Percentiles rank a stretch among this genome's conserved stretches.
phyloP scores from a whole-genome alignment of 2,797 vertebrate genomes.

The Syngnathus rostellatus region DNA sequence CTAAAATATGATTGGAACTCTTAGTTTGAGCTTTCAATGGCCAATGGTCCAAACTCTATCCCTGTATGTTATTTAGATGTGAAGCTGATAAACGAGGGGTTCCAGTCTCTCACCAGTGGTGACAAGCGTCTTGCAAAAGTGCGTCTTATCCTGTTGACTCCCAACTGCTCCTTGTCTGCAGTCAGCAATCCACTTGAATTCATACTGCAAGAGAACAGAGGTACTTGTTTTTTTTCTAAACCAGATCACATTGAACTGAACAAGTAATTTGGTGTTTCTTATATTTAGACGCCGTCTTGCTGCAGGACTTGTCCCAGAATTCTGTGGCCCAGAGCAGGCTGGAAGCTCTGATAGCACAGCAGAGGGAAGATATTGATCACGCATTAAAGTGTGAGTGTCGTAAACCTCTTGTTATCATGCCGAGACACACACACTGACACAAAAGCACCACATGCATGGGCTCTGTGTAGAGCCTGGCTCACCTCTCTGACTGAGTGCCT shows the following conservation, averaged over 20 bases:
- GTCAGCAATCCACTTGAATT: slow-evolving; percentile 81
- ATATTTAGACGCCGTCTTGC: slow-evolving; percentile 71
- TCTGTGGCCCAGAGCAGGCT: slow-evolving; percentile 75
- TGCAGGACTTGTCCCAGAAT: slow-evolving; percentile 77
- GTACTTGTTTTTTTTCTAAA: slow-evolving; percentile 44
- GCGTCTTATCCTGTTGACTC: slow-evolving; percentile 75
- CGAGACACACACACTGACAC: slow-evolving; percentile 4
- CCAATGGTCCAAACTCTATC: not conserved
- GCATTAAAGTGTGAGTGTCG: slow-evolving; percentile 78
- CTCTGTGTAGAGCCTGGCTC: slow-evolving; percentile 16
- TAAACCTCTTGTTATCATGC: slow-evolving; percentile 21
- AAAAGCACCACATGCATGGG: slow-evolving; percentile 1
- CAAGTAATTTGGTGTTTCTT: not conserved
- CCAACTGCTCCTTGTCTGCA: slow-evolving; percentile 79
- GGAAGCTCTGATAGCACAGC: slow-evolving; percentile 68
- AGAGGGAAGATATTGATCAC: slow-evolving; percentile 73
- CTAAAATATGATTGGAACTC: too few species aligned
- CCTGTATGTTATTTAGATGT: slow-evolving; percentile 68
- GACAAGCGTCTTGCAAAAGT: slow-evolving; percentile 71
- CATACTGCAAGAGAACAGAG: slow-evolving; percentile 79
- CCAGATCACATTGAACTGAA: not conserved
- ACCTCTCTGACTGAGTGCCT: slow-evolving; percentile 35
- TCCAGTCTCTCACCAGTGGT: slow-evolving; percentile 64
- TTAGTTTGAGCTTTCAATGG: too few species aligned
- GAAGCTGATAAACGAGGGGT: slow-evolving; percentile 70